Conservation (phyloP, 2,113 vertebrate species). For the Eidolon helvum region DNA sequence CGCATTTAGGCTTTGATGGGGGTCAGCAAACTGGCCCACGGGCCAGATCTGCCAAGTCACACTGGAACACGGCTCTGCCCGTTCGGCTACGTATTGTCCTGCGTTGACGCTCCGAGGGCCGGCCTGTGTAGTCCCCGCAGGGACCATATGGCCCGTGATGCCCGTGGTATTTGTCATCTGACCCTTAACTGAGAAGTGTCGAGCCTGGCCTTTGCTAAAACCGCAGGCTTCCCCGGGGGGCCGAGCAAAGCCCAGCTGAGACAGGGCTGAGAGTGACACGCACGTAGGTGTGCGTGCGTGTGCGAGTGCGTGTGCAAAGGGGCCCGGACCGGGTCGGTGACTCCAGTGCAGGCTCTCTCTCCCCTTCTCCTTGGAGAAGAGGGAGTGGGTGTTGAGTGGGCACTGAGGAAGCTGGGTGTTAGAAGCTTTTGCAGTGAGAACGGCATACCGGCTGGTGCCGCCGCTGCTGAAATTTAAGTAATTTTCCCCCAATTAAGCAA, state of each 20-base stretch:
- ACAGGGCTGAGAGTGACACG: accelerated
- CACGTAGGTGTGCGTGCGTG: accelerated
- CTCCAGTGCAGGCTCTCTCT: neutral
- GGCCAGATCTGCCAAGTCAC: neutral
- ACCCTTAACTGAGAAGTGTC: accelerated
- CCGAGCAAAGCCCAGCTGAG: neutral
- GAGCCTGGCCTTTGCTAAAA: neutral
- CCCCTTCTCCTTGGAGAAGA: neutral
- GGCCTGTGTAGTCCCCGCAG: accelerated
- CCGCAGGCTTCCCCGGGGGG: accelerated
- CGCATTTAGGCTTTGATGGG: neutral
- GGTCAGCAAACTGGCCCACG: accelerated
- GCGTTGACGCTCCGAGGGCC: accelerated
- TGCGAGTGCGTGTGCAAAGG: accelerated
- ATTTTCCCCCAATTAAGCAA: constrained; percentile 67
- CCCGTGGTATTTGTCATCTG: neutral
- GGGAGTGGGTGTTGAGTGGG: neutral
- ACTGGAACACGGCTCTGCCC: neutral
- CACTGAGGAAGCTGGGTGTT: neutral
- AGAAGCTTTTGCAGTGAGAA: neutral
- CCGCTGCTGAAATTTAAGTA: neutral
- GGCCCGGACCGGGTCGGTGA: accelerated
- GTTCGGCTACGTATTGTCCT: accelerated
- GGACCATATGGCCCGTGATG: accelerated
- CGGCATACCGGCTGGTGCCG: neutral